phyloP scores from a whole-genome alignment of 2,888 invertebrate genomes.

The Leptogaster cylindrica region DNA sequence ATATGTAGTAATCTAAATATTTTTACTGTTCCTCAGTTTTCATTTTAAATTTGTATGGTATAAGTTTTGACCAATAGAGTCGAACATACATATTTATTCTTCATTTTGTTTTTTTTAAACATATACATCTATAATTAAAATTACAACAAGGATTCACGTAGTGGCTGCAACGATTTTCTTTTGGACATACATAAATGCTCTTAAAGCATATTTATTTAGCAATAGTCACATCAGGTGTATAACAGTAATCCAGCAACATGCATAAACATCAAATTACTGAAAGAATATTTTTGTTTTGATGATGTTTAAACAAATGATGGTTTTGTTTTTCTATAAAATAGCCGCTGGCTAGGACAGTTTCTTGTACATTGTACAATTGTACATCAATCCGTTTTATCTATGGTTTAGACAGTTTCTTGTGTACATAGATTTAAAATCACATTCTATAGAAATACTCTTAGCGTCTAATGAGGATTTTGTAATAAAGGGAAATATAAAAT shows the following conservation, averaged over 20 bases:
- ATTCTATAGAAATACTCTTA: background rate
- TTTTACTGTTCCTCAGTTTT: constrained; percentile 1
- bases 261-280: too few relatives aligned
- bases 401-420: background rate
- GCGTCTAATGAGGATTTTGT: constrained; percentile 2
- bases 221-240: too few relatives aligned
- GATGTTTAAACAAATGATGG: background rate
- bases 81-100: constrained; percentile 16
- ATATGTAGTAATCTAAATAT: constrained; percentile 11
- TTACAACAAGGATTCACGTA: too few relatives aligned
- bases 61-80: constrained; percentile 38
- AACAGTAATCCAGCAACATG: too few relatives aligned
- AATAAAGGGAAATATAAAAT: constrained; percentile 31
- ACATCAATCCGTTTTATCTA: background rate
- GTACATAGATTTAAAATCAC: constrained; percentile 22
- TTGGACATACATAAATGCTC: too few relatives aligned
- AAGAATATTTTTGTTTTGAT: too few relatives aligned
- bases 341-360: background rate
- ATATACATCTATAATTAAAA: too few relatives aligned
- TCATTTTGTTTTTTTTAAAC: too few relatives aligned
- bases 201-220: too few relatives aligned
- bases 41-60: constrained; percentile 1
- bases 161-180: too few relatives aligned
- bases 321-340: constrained; percentile 24
- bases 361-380: background rate